Evolutionary conservation across 2,888 invertebrate genomes (phyloP).

Genomic region (Sesamia inferens): DNA sequence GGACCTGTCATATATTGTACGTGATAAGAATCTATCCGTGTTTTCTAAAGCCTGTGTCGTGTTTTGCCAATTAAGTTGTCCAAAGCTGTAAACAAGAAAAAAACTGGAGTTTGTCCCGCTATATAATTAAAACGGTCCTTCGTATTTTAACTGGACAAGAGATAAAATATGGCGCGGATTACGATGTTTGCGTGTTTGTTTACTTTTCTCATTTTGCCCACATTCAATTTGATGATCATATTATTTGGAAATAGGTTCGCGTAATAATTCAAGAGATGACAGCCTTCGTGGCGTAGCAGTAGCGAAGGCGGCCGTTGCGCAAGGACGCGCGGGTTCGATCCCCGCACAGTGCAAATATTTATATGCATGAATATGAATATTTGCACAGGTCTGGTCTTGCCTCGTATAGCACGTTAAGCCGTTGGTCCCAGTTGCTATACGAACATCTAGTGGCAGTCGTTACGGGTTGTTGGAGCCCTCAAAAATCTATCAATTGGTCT

Average conservation of each 20-base stretch:
- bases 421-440: too few relatives aligned
- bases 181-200: constrained; percentile 23
- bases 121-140: constrained; percentile 62
- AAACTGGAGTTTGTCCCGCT: constrained; percentile 44
- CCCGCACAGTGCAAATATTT: too few relatives aligned
- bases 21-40: constrained; percentile 74
- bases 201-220: background rate
- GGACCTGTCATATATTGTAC: constrained; percentile 73
- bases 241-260: background rate
- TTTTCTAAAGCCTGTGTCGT: constrained; percentile 68
- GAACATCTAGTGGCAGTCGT: too few relatives aligned
- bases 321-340: too few relatives aligned
- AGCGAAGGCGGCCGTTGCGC: too few relatives aligned
- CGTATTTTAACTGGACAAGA: constrained; percentile 47
- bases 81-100: constrained; percentile 69
- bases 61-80: constrained; percentile 76
- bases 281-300: too few relatives aligned
- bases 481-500: too few relatives aligned
- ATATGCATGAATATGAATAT: too few relatives aligned
- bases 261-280: too few relatives aligned
- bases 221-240: background rate
- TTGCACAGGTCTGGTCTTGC: too few relatives aligned
- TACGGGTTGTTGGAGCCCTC: too few relatives aligned
- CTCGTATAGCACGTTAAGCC: too few relatives aligned
- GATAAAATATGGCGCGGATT: constrained; percentile 32